phyloP scores from a whole-genome alignment of 2,797 vertebrate genomes.

The Coreius guichenoti region DNA sequence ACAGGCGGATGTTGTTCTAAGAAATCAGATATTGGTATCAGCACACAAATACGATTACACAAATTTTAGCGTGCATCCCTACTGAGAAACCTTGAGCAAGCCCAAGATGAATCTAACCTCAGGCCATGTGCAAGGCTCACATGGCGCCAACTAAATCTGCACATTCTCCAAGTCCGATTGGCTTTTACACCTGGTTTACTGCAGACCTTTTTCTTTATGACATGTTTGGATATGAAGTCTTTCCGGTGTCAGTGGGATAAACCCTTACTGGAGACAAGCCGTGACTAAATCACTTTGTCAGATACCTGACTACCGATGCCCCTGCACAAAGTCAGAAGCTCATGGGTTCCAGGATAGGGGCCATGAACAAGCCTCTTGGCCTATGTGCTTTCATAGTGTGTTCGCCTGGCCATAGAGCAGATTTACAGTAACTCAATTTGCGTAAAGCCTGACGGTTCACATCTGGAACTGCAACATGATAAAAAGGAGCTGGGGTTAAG shows the following conservation, averaged over 20 bases:
- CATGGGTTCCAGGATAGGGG: slow-evolving; percentile 25
- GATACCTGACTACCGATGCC: slow-evolving; percentile 38
- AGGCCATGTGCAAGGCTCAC: not conserved
- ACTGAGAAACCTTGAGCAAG: not conserved
- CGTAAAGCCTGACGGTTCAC: slow-evolving; percentile 65
- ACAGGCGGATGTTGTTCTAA: not conserved
- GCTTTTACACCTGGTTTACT: slow-evolving; percentile 34
- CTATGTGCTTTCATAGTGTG: slow-evolving; percentile 30
- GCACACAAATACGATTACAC: not conserved
- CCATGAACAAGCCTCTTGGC: slow-evolving; percentile 32
- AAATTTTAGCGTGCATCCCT: not conserved
- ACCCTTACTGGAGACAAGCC: slow-evolving; percentile 36
- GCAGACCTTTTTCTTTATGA: slow-evolving; percentile 11
- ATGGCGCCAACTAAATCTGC: slow-evolving; percentile 30
- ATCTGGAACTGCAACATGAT: slow-evolving; percentile 66
- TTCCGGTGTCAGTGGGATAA: slow-evolving; percentile 26
- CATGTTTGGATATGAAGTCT: slow-evolving; percentile 27
- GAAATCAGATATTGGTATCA: slow-evolving; percentile 1
- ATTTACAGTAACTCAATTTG: slow-evolving; percentile 66
- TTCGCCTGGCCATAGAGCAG: slow-evolving; percentile 66
- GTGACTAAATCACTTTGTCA: slow-evolving; percentile 36
- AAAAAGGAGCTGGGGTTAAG: slow-evolving; percentile 32
- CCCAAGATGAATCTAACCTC: slow-evolving; percentile 1
- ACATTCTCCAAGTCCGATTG: not conserved
- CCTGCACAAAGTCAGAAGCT: slow-evolving; percentile 19